Base-by-base conservation (phyloP, 2,797 vertebrate species). In the Adelosebastes latens region DNA sequence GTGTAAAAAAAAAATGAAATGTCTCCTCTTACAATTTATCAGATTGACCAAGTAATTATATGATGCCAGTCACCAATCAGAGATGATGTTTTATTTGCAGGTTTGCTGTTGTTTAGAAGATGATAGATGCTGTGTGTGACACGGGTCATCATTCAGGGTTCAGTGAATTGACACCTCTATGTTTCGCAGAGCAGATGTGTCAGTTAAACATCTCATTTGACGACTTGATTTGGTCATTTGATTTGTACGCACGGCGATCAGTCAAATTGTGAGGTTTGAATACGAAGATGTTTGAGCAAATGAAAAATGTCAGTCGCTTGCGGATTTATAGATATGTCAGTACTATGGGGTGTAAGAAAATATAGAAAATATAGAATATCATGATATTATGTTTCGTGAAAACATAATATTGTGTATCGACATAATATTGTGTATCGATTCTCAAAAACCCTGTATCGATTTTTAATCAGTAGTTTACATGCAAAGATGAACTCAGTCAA, bases 171-270 rank as follows among this genome's bases (percentile, higher is more conserved):
- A 83, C 80, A 72, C 73, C 16, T 72, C 56, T 75, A 68, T 77
- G 71, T 82, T 82, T 75, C 16, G 29, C 36, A 79, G 72, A 62
- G 31, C 53, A 25, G 78, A 71, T 60, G 5, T 70, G 72, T 73
- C 78, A 66, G 14, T 82, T 75, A 69, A 87, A 84, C 70, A 49
- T 86, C 63, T 87, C 68, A 64, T 80, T 82, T 86, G 27, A 85
- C 77, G 5, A 10, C 63, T 62, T 77, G 11, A 84, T 87, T 78
- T 75, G 49, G 49, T 79, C 72, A 58, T 69, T 60, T 59, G 0
- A 36, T 72, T 58, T 79, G 25, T 6, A n/a, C n/a, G 64, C 6
- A 13, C 29, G 52, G 16, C 24, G 5, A 77, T 72, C 67, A 67
- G 34, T 81, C 70, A 62, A 36, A 67, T 6, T 8, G 27, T 13